phyloP scores from a whole-genome alignment of 2,113 vertebrate species.

The Dromaius novaehollandiae region DNA sequence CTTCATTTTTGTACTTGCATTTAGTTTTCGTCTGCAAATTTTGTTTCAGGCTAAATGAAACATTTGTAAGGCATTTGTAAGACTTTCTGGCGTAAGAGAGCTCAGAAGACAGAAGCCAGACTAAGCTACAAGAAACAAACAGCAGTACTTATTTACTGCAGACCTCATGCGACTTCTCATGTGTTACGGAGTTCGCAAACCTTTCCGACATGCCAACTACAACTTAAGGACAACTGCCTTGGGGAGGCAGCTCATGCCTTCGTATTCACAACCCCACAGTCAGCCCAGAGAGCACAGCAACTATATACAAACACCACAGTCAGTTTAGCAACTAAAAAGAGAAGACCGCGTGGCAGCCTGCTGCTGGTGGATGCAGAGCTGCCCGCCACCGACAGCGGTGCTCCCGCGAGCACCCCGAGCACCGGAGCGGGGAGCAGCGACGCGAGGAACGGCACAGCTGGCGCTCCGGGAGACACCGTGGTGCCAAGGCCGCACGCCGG shows the following conservation, averaged over 20 bases:
- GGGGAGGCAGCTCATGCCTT: background rate
- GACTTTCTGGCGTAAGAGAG: background rate
- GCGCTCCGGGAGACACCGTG: too few relatives aligned
- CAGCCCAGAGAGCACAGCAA: background rate
- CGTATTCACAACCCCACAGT: background rate
- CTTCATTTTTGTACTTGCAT: background rate
- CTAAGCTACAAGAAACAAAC: background rate
- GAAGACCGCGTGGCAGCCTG: background rate
- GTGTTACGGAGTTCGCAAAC: background rate
- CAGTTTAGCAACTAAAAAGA: too few relatives aligned
- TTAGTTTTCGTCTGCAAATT: background rate
- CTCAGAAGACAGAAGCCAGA: background rate
- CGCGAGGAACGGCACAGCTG: too few relatives aligned
- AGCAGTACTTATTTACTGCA: background rate
- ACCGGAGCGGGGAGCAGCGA: too few relatives aligned
- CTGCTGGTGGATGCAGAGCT: background rate
- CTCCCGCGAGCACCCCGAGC: background rate
- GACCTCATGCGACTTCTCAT: background rate
- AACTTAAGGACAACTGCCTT: background rate
- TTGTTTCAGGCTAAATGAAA: background rate
- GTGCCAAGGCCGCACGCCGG: too few relatives aligned
- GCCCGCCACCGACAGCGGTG: background rate
- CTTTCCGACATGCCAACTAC: background rate
- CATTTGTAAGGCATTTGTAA: background rate
- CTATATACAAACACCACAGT: background rate